Base-by-base conservation (phyloP, 2,797 vertebrate genomes). In the Amniataba percoides region DNA sequence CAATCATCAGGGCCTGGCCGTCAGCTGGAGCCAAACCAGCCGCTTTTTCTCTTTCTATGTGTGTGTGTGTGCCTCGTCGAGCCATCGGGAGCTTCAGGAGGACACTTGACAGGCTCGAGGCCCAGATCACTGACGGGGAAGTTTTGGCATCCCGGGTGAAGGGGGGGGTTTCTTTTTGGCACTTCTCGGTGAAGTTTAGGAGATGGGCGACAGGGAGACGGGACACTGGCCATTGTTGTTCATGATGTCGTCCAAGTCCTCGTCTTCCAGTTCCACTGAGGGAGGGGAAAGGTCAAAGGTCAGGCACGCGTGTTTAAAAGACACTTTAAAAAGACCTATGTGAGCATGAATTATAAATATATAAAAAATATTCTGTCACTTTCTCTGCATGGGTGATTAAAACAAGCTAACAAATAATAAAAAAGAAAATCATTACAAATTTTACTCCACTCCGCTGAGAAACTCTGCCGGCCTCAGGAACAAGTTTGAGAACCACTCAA, bases 181-280 rank as follows among this genome's bases (percentile, higher is more conserved):
- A 94, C 92, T 91, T 91, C 79, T 57, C 6, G 75, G 87, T 81
- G 87, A 82, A 63, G 87, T 84, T 93, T 93, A 96, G 83, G 95
- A 94, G 81, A 95, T 88, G 34, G 94, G 93, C 34, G 94, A 94
- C 75, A 95, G 80, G 71, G 93, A 90, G 1, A 94, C 90, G 2
- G 95, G 93, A 84, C 94, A 95, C 85, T 93, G 93, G 25, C 94
- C 87, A 36, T 95, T 95, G 87, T 95, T 96, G 92, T 96, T 96
- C 93, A 96, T 95, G 84, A 96, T 91, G 87, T 96, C 94, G 13
- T 95, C 95, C 89, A 96, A 64, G 67, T 95, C 94, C 86, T 95
- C 95, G 6, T 96, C 95, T 0, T 94, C 95, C 78, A 96, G 78
- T 56, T 95, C 95, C 86, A 96, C 95, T 96, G 86, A 14, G 43